Conservation (phyloP, 2,888 invertebrate species). For the Torymus aiolomorphi region DNA sequence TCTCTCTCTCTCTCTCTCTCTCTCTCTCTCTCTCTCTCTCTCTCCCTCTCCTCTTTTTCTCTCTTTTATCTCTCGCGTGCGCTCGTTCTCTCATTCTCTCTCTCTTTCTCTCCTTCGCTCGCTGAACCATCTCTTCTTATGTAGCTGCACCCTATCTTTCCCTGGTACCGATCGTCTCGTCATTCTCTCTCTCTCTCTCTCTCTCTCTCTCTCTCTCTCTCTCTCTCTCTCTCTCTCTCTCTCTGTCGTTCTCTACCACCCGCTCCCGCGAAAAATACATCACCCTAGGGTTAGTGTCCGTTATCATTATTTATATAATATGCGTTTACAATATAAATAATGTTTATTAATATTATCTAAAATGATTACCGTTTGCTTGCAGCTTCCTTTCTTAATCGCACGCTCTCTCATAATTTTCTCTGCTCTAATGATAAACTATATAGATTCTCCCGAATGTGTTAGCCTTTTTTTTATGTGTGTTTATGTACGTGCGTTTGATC, state of each 20-base stretch:
- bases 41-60: slow-evolving; percentile 32
- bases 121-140: too few relatives aligned
- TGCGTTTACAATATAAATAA: slow-evolving; percentile 74
- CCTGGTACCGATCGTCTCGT: too few relatives aligned
- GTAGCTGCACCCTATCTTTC: too few relatives aligned
- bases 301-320: slow-evolving; percentile 73
- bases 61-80: too few relatives aligned
- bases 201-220: slow-evolving; percentile 55
- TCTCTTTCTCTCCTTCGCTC: too few relatives aligned
- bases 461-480: slow-evolving; percentile 66
- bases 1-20: slow-evolving; percentile 51
- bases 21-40: slow-evolving; percentile 57
- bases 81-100: too few relatives aligned
- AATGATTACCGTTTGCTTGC: slow-evolving; percentile 70
- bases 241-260: slow-evolving; percentile 48
- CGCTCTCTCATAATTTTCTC: slow-evolving; percentile 26
- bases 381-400: slow-evolving; percentile 28
- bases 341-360: slow-evolving; percentile 73
- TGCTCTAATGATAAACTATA: slow-evolving; percentile 73
- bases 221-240: slow-evolving; percentile 54
- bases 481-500: slow-evolving; percentile 52
- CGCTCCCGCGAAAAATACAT: slow-evolving; percentile 65
- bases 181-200: slow-evolving; percentile 48
- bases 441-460: slow-evolving; percentile 64
- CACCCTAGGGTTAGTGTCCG: slow-evolving; percentile 70